Evolutionary conservation across 2,888 invertebrate species (phyloP), one percentile per base, ranked within the genome.

Genomic region (Cremastinae sp.): DNA sequence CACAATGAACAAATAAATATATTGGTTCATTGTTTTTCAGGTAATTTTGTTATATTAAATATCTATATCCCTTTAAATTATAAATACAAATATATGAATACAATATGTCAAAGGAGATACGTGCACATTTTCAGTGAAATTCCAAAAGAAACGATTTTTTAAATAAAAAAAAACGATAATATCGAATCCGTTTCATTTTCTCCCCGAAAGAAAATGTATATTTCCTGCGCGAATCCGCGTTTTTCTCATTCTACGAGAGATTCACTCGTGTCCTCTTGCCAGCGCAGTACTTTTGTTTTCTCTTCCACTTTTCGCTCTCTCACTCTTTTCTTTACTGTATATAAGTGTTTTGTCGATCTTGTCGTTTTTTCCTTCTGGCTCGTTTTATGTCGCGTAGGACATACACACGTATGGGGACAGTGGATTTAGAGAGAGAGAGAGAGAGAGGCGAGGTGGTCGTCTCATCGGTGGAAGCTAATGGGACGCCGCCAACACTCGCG

Each of bases 391-490:
- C 78, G 62, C 75, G 62, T 69, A 75, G 66, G 72, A 73, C 62
- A 70, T 71, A 66, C 54, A 18, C 8, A 45, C 12, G 68, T 66
- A 72, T 71, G 71, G 68, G n/a, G 61, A 75, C 62, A 62, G 64
- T 70, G 59, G 56, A 61, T 71, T 73, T 71, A 78, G 65, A 65
- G 64, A 75, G 77, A 85, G 81, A 84, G 84, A 82, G 83, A 28
- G 28, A 28, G 28, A 28, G 81, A 82, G 79, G 80, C 78, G 84
- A 72, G 79, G 83, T 83, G 80, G 78, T 74, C 78, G 76, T 65
- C 82, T 83, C 82, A 82, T 85, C 85, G 83, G 78, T 85, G 86
- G 86, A 79, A 85, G 87, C 86, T 87, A 86, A 86, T 87, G 87
- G 87, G 86, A 85, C 84, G 82, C 85, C 78, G 81, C 80, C 79